Evolutionary conservation across 2,797 vertebrate species (phyloP).

Genomic region (Denticeps clupeoides): DNA sequence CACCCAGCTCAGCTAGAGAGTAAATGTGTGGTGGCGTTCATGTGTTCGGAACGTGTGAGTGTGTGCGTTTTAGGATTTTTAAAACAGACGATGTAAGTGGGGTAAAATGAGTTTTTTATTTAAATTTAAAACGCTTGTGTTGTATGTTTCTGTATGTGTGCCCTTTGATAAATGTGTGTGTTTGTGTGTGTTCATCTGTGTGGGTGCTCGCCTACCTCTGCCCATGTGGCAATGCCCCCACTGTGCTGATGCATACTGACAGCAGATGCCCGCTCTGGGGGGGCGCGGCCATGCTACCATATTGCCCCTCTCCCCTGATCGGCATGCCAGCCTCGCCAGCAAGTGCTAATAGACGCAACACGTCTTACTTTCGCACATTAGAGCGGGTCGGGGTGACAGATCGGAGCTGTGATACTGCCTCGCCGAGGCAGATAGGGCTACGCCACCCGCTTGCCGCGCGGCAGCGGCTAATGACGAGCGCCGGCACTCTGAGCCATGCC

Average conservation of each 20-base stretch:
- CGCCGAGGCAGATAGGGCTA: constrained; percentile 39
- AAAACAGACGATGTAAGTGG: too few relatives aligned
- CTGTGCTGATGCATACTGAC: constrained; percentile 67
- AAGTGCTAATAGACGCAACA: constrained; percentile 84
- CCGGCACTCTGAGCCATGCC: constrained; percentile 34
- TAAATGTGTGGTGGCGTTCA: too few relatives aligned
- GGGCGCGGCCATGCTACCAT: constrained; percentile 66
- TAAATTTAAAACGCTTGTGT: not conserved
- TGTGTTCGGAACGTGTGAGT: not conserved
- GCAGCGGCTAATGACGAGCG: constrained; percentile 50
- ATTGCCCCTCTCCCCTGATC: constrained; percentile 71
- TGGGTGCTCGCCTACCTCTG: constrained; percentile 7
- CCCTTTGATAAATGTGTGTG: constrained; percentile 1
- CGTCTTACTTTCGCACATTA: constrained; percentile 83
- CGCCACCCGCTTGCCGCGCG: constrained; percentile 45
- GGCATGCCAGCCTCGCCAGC: constrained; percentile 66
- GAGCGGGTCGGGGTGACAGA: constrained; percentile 72
- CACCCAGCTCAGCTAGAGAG: too few relatives aligned
- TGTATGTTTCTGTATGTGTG: not conserved
- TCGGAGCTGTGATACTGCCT: constrained; percentile 73
- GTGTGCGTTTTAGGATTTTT: not conserved
- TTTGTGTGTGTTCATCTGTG: constrained; percentile 10
- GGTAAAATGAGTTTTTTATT: too few relatives aligned
- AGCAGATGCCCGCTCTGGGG: constrained; percentile 56
- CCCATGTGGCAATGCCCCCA: constrained; percentile 30